Conservation (phyloP, 2,113 vertebrate genomes). For the Azemiops feae region DNA sequence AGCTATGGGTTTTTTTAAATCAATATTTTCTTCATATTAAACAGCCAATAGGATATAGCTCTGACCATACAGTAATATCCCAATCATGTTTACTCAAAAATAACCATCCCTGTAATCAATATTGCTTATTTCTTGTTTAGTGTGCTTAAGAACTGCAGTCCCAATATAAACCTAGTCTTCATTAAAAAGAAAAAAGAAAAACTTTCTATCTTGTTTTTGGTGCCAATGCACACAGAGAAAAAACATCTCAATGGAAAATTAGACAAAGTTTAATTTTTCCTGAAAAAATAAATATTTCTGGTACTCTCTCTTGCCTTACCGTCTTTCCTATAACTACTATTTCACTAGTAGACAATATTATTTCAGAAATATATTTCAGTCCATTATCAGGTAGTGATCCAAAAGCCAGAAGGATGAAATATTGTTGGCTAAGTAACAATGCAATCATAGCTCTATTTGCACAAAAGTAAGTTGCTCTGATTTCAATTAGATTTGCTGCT, state of each 20-base stretch:
- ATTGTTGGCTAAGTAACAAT: not conserved
- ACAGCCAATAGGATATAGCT: not conserved
- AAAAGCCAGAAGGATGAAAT: not conserved
- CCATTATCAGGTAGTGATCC: not conserved
- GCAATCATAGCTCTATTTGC: not conserved
- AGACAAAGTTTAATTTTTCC: not conserved
- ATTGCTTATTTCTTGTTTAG: not conserved
- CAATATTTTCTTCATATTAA: constrained; percentile 27
- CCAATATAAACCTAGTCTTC: constrained; percentile 10
- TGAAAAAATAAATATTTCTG: constrained; percentile 29
- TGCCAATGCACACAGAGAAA: constrained; percentile 48
- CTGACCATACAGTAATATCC: not conserved
- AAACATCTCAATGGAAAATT: constrained; percentile 28
- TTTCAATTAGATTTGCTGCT: not conserved
- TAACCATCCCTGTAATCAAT: not conserved
- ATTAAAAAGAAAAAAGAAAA: constrained; percentile 20
- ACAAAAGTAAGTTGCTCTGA: not conserved
- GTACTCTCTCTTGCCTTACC: constrained; percentile 17
- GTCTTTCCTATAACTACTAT: constrained; percentile 35
- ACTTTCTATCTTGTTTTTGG: constrained; percentile 29
- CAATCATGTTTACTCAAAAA: not conserved
- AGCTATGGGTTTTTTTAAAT: not conserved
- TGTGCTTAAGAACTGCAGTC: not conserved
- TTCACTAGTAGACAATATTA: not conserved
- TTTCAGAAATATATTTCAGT: not conserved